Evolutionary conservation across 1,140 invertebrate genomes (phyloP).

Genomic region (Leptopilina boulardi): DNA sequence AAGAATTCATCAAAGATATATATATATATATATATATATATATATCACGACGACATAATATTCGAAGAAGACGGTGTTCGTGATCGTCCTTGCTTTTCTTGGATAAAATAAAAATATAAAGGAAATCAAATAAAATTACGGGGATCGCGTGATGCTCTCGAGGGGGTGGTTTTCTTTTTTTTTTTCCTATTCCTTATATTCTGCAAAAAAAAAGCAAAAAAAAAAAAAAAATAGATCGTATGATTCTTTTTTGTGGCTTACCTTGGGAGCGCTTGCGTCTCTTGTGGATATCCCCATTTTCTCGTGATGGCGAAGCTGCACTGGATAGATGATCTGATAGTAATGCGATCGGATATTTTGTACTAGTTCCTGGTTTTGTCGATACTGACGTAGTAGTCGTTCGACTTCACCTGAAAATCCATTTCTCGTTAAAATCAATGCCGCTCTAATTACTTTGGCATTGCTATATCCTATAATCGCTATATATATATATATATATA

Average conservation of each 20-base stretch:
- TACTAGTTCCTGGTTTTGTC: conserved; percentile 94
- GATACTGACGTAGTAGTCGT: conserved; percentile 89
- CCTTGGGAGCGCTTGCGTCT: conserved; percentile 89
- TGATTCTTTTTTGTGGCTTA: conserved; percentile 71
- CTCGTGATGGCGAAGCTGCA: conserved; percentile 94
- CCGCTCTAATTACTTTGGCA: conserved; percentile 40
- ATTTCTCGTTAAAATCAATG: conserved; percentile 54
- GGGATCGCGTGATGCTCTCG: background rate
- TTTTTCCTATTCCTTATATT: background rate
- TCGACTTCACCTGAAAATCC: conserved; percentile 88
- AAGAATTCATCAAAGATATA: background rate
- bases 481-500: no score
- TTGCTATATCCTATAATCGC: conserved; percentile 6
- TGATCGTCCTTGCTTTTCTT: conserved; percentile 5
- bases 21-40: no score
- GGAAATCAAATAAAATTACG: conserved; percentile 14
- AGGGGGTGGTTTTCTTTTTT: background rate
- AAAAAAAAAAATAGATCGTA: background rate
- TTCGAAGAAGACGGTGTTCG: conserved; percentile 4
- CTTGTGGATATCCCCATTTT: conserved; percentile 95
- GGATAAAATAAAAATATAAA: conserved; percentile 22
- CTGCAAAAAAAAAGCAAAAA: no score
- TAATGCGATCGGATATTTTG: conserved; percentile 91
- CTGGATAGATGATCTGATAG: conserved; percentile 96
- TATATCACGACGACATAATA: background rate